A percentile compares a stretch with the other conserved stretches of the same genome.
These are phyloP conservation scores for Harlomillsia oculata DNA, from an alignment of 1,140 invertebrate species.

Conservation along the genomic window DNA sequence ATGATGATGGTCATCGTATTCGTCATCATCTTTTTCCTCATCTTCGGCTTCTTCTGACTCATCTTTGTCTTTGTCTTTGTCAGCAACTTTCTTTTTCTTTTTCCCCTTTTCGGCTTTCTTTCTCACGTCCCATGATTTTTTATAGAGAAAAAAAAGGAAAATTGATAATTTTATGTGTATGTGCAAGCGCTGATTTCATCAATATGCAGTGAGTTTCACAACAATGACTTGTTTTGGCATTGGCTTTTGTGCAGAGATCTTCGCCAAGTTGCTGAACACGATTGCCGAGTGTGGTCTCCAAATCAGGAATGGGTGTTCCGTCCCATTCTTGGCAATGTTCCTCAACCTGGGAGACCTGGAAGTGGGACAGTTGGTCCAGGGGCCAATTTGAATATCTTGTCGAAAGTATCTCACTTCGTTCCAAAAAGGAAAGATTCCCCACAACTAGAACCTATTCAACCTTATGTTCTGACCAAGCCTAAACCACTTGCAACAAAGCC, in stretches of 20 bases:
- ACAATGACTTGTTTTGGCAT: too few relatives aligned
- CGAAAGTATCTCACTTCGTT: slow-evolving; percentile 10
- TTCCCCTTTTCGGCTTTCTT: background rate
- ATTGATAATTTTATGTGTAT: too few relatives aligned
- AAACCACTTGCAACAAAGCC: background rate
- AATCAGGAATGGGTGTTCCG: slow-evolving; percentile 26
- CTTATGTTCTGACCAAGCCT: background rate
- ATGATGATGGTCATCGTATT: too few relatives aligned
- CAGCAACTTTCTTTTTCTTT: background rate
- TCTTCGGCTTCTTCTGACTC: slow-evolving; percentile 8
- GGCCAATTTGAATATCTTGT: slow-evolving; percentile 18
- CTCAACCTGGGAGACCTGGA: background rate
- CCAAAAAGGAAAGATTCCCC: slow-evolving; percentile 1
- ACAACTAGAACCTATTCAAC: background rate
- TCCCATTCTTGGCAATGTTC: slow-evolving; percentile 1
- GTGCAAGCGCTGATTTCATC: too few relatives aligned
- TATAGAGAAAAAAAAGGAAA: too few relatives aligned
- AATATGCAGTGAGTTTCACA: too few relatives aligned
- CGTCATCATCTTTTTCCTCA: slow-evolving; percentile 13
- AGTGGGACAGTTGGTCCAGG: slow-evolving; percentile 2
- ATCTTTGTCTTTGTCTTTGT: background rate
- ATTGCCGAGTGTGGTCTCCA: slow-evolving; percentile 13
- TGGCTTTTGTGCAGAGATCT: slow-evolving; percentile 7
- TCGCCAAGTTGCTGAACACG: slow-evolving; percentile 14
- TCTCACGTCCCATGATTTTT: background rate